A percentile compares a stretch with the other conserved stretches of the same genome.
Evolutionary conservation across 2,888 invertebrate genomes (phyloP).

Genomic region (Megastigmus dorsalis): DNA sequence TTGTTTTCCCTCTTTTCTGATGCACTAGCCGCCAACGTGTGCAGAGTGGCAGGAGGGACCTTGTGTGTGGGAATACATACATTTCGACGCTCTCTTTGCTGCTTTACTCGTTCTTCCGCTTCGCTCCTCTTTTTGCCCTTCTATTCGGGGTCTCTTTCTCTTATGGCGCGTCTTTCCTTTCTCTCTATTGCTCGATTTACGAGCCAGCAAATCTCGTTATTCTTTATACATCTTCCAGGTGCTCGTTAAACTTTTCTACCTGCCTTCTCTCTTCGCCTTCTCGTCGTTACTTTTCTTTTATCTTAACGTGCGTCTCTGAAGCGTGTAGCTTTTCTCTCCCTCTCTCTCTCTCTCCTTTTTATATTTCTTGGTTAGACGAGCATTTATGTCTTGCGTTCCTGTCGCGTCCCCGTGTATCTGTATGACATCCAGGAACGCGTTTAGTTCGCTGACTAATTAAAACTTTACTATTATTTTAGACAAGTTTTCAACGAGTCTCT

Average conservation of each 20-base stretch:
- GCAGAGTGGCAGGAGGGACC: too few species aligned
- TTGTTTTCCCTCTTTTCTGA: background rate
- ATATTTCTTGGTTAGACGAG: background rate
- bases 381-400: background rate
- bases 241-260: constrained; percentile 43
- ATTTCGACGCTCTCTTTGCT: background rate
- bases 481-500: too few species aligned
- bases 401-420: background rate
- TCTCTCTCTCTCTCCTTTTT: background rate
- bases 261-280: constrained; percentile 11
- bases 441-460: constrained; percentile 17
- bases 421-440: background rate
- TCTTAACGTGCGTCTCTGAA: constrained; percentile 23
- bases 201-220: constrained; percentile 25
- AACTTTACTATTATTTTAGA: too few species aligned
- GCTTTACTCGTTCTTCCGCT: background rate
- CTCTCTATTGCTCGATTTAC: constrained; percentile 7
- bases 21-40: background rate
- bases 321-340: background rate
- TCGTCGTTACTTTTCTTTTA: constrained; percentile 28
- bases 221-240: constrained; percentile 16
- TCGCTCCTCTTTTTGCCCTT: background rate
- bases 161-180: too few species aligned
- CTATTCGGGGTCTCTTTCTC: too few species aligned
- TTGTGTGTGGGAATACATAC: background rate